These are phyloP conservation scores for Sebastes nivosus DNA, from an alignment of 2,797 vertebrate genomes.

Conservation along the genomic window DNA sequence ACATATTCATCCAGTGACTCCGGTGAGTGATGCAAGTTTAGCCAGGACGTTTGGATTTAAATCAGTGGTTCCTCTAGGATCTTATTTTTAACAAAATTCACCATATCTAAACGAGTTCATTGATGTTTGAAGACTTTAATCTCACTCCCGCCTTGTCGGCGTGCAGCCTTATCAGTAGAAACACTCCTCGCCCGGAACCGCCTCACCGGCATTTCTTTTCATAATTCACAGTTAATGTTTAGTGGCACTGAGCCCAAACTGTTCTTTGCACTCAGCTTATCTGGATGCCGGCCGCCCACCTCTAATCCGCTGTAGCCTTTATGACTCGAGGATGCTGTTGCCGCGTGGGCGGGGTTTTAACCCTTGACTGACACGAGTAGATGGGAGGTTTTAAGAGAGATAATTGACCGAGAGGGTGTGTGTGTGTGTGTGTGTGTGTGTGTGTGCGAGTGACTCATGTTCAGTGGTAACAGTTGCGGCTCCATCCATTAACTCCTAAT, in stretches of 20 bases:
- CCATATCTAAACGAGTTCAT: neutral
- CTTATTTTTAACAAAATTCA: neutral
- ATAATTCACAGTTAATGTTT: constrained; percentile 54
- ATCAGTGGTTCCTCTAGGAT: no score
- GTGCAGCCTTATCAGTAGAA: constrained; percentile 24
- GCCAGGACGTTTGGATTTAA: neutral
- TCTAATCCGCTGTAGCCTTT: constrained; percentile 16
- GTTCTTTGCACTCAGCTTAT: constrained; percentile 51
- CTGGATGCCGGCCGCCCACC: neutral
- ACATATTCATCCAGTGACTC: constrained; percentile 80
- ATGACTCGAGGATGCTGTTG: neutral
- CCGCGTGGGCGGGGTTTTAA: neutral
- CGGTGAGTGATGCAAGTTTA: constrained; percentile 70
- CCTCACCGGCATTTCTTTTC: constrained; percentile 8
- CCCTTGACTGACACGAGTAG: constrained; percentile 17
- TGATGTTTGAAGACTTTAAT: neutral
- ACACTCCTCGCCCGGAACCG: neutral
- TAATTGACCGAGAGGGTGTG: neutral
- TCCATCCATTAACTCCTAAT: constrained; percentile 30
- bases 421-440: neutral
- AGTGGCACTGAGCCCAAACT: constrained; percentile 15
- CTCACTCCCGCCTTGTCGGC: neutral
- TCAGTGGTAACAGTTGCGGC: neutral
- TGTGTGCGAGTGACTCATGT: constrained; percentile 2
- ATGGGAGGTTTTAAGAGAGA: constrained; percentile 19